These are phyloP conservation scores for Stenodema calcarata DNA, from an alignment of 2,888 invertebrate species.

Conservation along the genomic window DNA sequence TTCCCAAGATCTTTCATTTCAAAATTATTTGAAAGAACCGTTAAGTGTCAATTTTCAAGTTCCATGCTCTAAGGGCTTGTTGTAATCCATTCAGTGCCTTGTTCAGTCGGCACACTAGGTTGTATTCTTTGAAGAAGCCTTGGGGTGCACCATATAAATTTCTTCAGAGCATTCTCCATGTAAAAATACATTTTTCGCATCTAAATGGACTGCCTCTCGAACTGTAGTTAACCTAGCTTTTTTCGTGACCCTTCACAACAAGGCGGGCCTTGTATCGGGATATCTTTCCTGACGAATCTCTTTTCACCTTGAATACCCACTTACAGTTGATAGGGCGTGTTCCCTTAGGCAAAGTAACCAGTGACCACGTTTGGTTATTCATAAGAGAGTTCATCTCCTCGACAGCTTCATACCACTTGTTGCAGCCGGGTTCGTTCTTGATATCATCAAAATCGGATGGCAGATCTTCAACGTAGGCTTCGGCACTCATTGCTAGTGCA, in stretches of 20 bases:
- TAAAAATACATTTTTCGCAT: slow-evolving; percentile 40
- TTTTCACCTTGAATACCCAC: slow-evolving; percentile 4
- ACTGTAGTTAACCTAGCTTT: neutral
- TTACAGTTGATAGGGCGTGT: neutral
- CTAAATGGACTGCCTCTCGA: neutral
- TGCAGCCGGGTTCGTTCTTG: neutral
- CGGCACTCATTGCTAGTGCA: neutral
- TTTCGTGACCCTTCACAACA: neutral
- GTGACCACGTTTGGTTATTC: neutral
- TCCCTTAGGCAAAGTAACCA: neutral
- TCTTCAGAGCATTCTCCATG: slow-evolving; percentile 14
- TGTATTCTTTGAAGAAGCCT: neutral
- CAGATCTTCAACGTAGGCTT: neutral
- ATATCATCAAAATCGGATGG: neutral
- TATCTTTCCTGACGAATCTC: neutral
- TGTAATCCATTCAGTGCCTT: neutral
- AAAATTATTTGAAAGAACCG: neutral
- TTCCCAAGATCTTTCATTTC: neutral
- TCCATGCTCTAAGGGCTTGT: neutral
- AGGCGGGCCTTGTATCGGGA: slow-evolving; percentile 4
- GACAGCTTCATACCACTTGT: neutral
- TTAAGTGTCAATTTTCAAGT: neutral
- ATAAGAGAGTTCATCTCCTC: slow-evolving; percentile 4
- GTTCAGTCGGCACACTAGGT: neutral
- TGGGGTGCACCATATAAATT: slow-evolving; percentile 28